These are phyloP conservation scores for Cotesia chilonis DNA, from an alignment of 1,140 invertebrate species.

Conservation along the genomic window DNA sequence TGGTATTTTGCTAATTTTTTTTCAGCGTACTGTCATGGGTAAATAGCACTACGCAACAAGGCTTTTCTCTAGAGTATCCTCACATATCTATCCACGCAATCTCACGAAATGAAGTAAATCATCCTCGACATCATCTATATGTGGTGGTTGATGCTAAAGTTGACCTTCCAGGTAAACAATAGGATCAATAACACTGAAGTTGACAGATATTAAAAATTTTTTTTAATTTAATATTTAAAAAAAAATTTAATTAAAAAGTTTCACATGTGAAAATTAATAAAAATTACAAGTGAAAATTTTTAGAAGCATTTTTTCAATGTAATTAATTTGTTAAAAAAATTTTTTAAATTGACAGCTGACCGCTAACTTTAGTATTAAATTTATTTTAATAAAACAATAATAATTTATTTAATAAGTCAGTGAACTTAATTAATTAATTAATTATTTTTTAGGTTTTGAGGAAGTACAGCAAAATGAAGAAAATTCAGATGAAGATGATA, in stretches of 20 bases:
- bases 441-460: constrained; percentile 46
- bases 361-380: neutral
- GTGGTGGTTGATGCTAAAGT: constrained; percentile 74
- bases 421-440: neutral
- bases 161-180: constrained; percentile 64
- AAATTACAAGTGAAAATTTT: too few species aligned
- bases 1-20: constrained; percentile 46
- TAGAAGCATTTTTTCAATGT: too few species aligned
- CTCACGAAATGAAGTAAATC: constrained; percentile 72
- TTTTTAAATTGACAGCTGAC: too few species aligned
- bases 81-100: constrained; percentile 80
- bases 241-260: too few species aligned
- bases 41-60: constrained; percentile 67
- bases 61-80: constrained; percentile 78
- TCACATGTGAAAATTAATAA: too few species aligned
- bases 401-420: too few species aligned
- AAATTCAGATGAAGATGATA: constrained; percentile 64
- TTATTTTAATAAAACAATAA: too few species aligned
- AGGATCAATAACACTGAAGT: neutral
- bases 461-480: constrained; percentile 52
- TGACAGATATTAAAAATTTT: too few species aligned
- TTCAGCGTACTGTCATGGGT: constrained; percentile 74
- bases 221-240: too few species aligned
- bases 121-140: constrained; percentile 76
- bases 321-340: too few species aligned